Percentiles rank a stretch among this genome's conserved stretches.
These are phyloP conservation scores for Sinocyclocheilus anophthalmus DNA, from an alignment of 2,113 vertebrate genomes.

Conservation along the genomic window DNA sequence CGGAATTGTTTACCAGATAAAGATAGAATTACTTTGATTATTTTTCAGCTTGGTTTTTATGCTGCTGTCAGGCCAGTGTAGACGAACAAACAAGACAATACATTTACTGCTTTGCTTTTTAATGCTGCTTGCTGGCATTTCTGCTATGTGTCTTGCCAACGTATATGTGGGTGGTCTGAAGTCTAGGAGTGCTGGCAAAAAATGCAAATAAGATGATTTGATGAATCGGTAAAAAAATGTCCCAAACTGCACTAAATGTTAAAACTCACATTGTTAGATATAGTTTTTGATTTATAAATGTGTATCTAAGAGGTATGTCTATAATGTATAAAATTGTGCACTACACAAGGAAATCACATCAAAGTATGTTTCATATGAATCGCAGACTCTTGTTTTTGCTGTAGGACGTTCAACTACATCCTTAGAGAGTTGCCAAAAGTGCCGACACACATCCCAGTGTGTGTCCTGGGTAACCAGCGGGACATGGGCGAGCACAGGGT, in stretches of 20 bases:
- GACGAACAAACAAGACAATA: neutral
- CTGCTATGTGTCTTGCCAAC: neutral
- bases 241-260: neutral
- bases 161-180: neutral
- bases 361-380: neutral
- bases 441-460: constrained; percentile 84
- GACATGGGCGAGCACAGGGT: constrained; percentile 90
- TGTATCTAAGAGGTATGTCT: neutral
- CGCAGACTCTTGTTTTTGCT: neutral
- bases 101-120: neutral
- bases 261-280: neutral
- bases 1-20: neutral
- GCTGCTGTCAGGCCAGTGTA: neutral
- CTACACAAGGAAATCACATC: neutral
- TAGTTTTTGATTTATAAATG: no score
- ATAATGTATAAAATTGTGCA: neutral
- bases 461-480: constrained; percentile 85
- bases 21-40: neutral
- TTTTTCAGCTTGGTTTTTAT: neutral
- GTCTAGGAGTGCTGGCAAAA: neutral
- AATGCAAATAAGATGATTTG: neutral
- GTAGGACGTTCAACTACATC: constrained; percentile 87
- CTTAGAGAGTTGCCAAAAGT: constrained; percentile 86
- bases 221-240: neutral
- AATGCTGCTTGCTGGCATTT: neutral